A percentile compares a stretch with the other conserved stretches of the same genome.
These are phyloP conservation scores for Pseudochromis fuscus DNA, from an alignment of 2,797 vertebrate genomes.

Conservation along the genomic window DNA sequence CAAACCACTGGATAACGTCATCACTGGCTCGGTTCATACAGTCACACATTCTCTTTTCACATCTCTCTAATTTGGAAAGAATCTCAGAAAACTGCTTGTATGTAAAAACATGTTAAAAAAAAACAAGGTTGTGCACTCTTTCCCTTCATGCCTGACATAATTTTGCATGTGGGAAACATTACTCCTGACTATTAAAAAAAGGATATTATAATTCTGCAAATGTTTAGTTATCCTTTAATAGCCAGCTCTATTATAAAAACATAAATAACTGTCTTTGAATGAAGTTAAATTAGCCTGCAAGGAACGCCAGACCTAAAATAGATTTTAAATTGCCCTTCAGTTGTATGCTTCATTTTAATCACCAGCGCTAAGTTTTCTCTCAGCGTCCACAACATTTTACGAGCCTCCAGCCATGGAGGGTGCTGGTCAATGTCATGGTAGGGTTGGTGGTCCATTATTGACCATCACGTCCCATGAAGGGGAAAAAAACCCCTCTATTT, in stretches of 20 bases:
- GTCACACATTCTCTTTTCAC: background rate
- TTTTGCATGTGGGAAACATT: background rate
- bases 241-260: slow-evolving; percentile 22
- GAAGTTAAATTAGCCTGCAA: slow-evolving; percentile 31
- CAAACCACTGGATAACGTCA: too few relatives aligned
- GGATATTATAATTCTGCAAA: slow-evolving; percentile 22
- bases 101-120: background rate
- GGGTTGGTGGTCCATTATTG: background rate
- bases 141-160: background rate
- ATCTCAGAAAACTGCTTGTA: background rate
- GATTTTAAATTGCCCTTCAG: slow-evolving; percentile 40
- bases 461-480: background rate
- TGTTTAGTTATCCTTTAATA: slow-evolving; percentile 17
- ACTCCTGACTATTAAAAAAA: background rate
- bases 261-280: slow-evolving; percentile 41
- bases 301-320: slow-evolving; percentile 28
- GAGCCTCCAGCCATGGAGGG: background rate
- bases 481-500: slow-evolving; percentile 8
- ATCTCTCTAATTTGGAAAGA: background rate
- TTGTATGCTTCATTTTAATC: slow-evolving; percentile 26
- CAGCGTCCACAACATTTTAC: background rate
- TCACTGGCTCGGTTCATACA: too few relatives aligned
- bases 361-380: slow-evolving; percentile 10
- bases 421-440: background rate
- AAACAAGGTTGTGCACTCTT: background rate